A percentile compares a stretch with the other conserved stretches of the same genome.
Evolutionary conservation across 2,113 vertebrate species (phyloP).

Genomic region (Gymnocephalus cernua): DNA sequence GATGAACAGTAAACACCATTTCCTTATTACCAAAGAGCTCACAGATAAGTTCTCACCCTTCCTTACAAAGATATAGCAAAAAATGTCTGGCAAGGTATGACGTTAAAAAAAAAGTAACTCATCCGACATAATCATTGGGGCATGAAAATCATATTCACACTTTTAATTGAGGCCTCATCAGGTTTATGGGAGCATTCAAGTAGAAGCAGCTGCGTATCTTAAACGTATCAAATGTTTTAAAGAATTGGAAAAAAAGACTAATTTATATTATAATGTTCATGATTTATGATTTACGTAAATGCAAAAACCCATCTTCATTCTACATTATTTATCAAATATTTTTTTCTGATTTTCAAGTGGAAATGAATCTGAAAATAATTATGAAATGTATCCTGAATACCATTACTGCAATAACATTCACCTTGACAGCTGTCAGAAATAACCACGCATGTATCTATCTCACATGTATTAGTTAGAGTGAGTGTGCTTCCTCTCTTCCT

Average conservation of each 20-base stretch:
- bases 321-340: background rate
- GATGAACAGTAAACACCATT: background rate
- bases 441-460: background rate
- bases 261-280: background rate
- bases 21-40: background rate
- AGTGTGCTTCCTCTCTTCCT: background rate
- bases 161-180: slow-evolving; percentile 11
- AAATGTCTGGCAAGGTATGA: background rate
- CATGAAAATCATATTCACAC: background rate
- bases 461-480: background rate
- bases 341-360: background rate
- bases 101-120: background rate
- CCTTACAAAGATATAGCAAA: background rate
- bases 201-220: slow-evolving; percentile 6
- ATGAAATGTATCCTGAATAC: background rate
- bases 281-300: background rate
- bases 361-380: background rate
- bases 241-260: background rate
- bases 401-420: background rate
- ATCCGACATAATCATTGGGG: background rate
- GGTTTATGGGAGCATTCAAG: background rate
- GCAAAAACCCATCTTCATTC: background rate
- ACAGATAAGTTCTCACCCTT: background rate
- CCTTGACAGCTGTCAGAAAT: background rate
- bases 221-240: background rate